These are phyloP conservation scores for Vidua chalybeata DNA, from an alignment of 2,113 vertebrate genomes.

Conservation along the genomic window DNA sequence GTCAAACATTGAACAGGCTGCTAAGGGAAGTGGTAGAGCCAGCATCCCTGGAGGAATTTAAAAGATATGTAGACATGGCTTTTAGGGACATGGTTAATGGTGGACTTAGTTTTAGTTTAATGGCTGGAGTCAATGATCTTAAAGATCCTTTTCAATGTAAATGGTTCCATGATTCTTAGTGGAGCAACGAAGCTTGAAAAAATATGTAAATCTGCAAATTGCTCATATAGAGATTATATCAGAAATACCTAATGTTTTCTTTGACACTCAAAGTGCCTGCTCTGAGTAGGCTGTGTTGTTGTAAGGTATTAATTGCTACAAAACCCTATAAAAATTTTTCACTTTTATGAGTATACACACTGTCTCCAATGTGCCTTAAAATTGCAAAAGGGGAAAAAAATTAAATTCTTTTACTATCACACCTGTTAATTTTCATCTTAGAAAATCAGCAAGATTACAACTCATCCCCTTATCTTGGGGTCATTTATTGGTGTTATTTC, in stretches of 20 bases:
- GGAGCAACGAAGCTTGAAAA: not conserved
- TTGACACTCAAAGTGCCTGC: not conserved
- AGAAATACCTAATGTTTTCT: not conserved
- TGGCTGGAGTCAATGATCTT: not conserved
- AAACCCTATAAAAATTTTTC: not conserved
- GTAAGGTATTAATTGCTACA: not conserved
- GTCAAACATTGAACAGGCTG: not conserved
- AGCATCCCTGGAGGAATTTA: not conserved
- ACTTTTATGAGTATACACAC: not conserved
- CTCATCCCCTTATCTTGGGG: not conserved
- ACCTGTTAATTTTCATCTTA: not conserved
- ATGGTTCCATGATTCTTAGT: not conserved
- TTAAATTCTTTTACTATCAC: not conserved
- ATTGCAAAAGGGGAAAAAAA: not conserved
- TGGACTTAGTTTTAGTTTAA: not conserved
- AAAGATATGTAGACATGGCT: not conserved
- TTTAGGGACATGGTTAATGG: not conserved
- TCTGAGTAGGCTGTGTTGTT: not conserved
- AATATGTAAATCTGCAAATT: not conserved
- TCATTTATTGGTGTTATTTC: not conserved
- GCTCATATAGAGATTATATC: not conserved
- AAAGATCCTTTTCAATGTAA: not conserved
- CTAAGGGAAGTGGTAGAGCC: not conserved
- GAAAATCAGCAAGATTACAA: not conserved
- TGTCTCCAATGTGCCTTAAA: not conserved